A percentile compares a stretch with the other conserved stretches of the same genome.
These are phyloP conservation scores for Salvelinus namaycush DNA, from an alignment of 2,113 vertebrate species.

Conservation along the genomic window DNA sequence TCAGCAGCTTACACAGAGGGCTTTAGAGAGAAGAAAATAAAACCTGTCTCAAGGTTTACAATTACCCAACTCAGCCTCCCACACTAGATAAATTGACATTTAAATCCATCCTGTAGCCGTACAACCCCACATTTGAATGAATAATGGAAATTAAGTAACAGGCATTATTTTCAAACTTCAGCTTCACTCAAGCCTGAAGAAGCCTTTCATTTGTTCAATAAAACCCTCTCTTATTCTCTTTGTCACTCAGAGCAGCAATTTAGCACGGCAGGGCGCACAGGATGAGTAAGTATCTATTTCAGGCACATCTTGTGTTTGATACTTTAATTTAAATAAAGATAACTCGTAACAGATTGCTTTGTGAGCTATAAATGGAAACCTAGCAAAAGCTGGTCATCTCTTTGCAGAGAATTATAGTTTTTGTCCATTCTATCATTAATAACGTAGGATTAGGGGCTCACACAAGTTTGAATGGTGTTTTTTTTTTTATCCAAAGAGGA, in stretches of 20 bases:
- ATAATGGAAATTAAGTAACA: conserved; percentile 55
- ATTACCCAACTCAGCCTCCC: conserved; percentile 33
- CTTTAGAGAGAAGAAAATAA: conserved; percentile 8
- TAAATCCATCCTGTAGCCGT: conserved; percentile 40
- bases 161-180: conserved; percentile 51
- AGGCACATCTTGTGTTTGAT: conserved; percentile 42
- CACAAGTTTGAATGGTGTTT: no score
- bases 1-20: conserved; percentile 24
- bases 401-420: neutral
- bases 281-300: conserved; percentile 38
- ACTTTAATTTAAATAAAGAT: conserved; percentile 48
- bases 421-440: no score
- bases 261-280: conserved; percentile 27
- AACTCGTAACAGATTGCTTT: neutral
- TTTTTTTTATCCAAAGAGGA: no score
- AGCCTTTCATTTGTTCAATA: conserved; percentile 23
- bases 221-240: conserved; percentile 30
- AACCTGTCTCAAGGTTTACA: conserved; percentile 25
- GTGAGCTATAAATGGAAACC: neutral
- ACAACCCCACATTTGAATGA: conserved; percentile 41
- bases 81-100: conserved; percentile 36
- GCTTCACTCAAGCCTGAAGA: conserved; percentile 39
- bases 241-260: conserved; percentile 39
- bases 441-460: no score
- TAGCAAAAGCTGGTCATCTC: neutral